A percentile compares a stretch with the other conserved stretches of the same genome.
These are phyloP conservation scores for Sprattus sprattus DNA, from an alignment of 2,113 vertebrate species.

Conservation along the genomic window DNA sequence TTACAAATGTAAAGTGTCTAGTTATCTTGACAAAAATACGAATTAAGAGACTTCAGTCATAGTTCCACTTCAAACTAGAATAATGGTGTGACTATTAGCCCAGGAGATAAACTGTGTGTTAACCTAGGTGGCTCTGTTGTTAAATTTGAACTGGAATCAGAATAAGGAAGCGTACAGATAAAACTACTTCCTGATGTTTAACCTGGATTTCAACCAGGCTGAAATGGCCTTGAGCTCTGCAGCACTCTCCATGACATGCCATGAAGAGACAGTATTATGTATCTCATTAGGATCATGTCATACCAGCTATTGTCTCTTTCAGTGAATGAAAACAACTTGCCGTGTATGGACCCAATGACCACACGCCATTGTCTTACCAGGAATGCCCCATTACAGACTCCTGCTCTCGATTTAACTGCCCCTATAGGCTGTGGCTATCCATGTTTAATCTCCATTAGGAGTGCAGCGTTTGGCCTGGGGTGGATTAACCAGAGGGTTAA, in stretches of 20 bases:
- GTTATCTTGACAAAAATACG: too few species aligned
- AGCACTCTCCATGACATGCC: background rate
- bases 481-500: slow-evolving; percentile 1
- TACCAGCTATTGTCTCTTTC: background rate
- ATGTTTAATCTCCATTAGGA: background rate
- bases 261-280: background rate
- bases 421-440: background rate
- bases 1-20: too few species aligned
- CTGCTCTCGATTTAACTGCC: background rate
- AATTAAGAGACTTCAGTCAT: too few species aligned
- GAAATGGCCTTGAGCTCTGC: background rate
- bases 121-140: too few species aligned
- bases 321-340: background rate
- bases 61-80: too few species aligned
- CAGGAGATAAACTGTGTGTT: too few species aligned
- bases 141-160: too few species aligned
- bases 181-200: too few species aligned
- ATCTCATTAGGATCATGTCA: background rate
- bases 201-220: too few species aligned
- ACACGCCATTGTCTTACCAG: background rate
- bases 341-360: background rate
- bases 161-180: too few species aligned
- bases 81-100: too few species aligned
- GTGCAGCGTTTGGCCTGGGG: background rate
- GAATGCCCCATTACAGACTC: background rate